Base-by-base conservation (phyloP, 2,888 invertebrate species). In the Tipula helvola region DNA sequence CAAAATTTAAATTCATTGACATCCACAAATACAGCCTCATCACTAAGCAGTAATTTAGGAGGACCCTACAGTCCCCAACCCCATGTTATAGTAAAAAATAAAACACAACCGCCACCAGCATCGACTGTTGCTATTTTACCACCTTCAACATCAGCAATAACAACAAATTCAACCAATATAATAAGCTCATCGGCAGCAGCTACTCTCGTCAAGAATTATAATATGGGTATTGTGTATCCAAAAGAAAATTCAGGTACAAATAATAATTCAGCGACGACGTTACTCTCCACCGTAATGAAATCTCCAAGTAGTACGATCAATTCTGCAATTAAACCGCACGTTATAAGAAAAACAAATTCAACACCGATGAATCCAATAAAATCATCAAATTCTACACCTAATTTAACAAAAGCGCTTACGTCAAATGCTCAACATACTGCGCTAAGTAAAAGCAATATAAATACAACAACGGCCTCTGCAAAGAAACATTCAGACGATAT, bases 141-240 rank as follows among this genome's bases (percentile, higher is more conserved):
- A 44, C 39, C 83, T 39, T 4, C 36, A 39, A 52, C 44, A 85
- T 36, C 87, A 2, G 13, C 86, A 47, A 47, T 47, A 86, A 39
- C 87, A 85, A 85, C 36, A 36, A 44, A n/a, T 36, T 47, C 44
- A 13, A 10, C 86, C 12, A 36, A 18, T 36, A 12, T 86, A 44
- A 28, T 71, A 36, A 86, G 47, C 28, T 36, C 86, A 7, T 36
- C 86, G 36, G 52, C 52, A 36, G 52, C 36, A 10, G 28, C 52
- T 16, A 52, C 52, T 36, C 36, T 86, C 3, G 86, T 52, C 2
- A 86, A 86, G 28, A 86, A 86, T 86, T 86, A 39, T 18, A 87
- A 87, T 83, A 87, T 87, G 86, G 87, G 87, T 10, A 87, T 88
- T 8, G 52, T 86, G 16, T 87, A 87, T 87, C 87, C 87, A 28